Base-by-base conservation (phyloP, 2,797 vertebrate genomes). In the Pterois miles region DNA sequence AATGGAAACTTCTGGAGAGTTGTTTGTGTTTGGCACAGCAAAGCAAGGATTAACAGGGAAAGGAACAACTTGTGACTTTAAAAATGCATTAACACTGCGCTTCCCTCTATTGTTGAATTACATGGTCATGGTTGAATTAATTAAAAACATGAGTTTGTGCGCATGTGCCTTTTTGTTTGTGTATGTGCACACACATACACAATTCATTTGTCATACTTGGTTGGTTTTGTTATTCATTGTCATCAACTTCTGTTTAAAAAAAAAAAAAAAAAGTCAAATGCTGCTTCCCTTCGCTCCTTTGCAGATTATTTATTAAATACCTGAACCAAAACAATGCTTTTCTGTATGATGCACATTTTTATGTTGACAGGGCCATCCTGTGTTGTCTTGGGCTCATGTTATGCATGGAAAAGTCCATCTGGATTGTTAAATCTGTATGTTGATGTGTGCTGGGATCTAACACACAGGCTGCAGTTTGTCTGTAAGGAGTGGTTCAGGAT, bases 141-240 rank as follows among this genome's bases (percentile, higher is more conserved):
- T 83, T 79, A 81, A 88, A 77, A 79, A 50, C 88, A 71, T 1
- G 16, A 71, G 38, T 65, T 46, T 86, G 58, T 64, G 66, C 53
- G 58, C 50, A 25, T 72, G 56, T 13, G 9, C 27, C 48, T 82
- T 54, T 67, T 52, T 69, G 31, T 65, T 69, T 86, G 62, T 81
- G 64, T 46, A 38, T 38, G 67, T 62, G 1, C 50, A 29, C 20
- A n/a, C 27, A 20, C 29, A n/a, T n/a, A 40, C 36, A 25, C 54
- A 72, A 66, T 77, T 76, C 40, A 86, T 90, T 85, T 86, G 82
- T 86, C 79, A 87, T 73, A 81, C 83, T 88, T 76, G 59, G 59
- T 57, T 85, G 68, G 59, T 90, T 89, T 69, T 87, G 50, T 84
- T 80, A 62, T 88, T 85, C 65, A 63, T 75, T 68, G 81, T 85